These are phyloP conservation scores for Montifringilla adamsi DNA, from an alignment of 2,113 vertebrate genomes.

Conservation along the genomic window DNA sequence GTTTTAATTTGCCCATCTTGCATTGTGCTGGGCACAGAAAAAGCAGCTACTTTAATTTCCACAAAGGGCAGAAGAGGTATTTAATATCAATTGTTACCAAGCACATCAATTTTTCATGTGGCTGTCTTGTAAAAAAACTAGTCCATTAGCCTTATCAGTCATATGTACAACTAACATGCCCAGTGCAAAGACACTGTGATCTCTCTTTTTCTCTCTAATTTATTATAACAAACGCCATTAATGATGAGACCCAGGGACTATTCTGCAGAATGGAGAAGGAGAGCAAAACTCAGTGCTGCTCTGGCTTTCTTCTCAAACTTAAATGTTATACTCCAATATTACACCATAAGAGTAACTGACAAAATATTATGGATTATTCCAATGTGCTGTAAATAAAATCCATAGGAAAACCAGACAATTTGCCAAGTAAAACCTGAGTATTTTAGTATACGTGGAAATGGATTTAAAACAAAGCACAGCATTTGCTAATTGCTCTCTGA, in stretches of 20 bases:
- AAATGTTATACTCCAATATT: not conserved
- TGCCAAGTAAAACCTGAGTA: not conserved
- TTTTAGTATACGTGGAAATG: not conserved
- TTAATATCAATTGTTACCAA: not conserved
- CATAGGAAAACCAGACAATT: not conserved
- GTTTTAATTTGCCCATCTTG: conserved; percentile 5
- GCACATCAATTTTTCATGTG: conserved; percentile 9
- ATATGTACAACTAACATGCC: conserved; percentile 7
- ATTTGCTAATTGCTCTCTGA: not conserved
- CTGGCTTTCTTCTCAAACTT: not conserved
- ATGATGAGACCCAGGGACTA: not conserved
- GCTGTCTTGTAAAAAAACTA: conserved; percentile 1
- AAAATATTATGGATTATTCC: not conserved
- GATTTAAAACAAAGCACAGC: not conserved
- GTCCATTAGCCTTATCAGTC: conserved; percentile 48
- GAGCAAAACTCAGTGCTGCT: not conserved
- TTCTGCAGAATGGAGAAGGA: not conserved
- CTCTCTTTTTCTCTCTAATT: not conserved
- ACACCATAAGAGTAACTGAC: not conserved
- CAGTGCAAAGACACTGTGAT: conserved; percentile 14
- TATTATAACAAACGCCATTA: conserved; percentile 24
- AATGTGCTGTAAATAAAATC: not conserved
- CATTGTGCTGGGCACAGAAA: not conserved
- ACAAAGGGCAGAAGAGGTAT: not conserved
- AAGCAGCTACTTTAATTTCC: conserved; percentile 20